These are phyloP conservation scores for Dromaius novaehollandiae DNA, from an alignment of 2,113 vertebrate genomes.

Conservation along the genomic window DNA sequence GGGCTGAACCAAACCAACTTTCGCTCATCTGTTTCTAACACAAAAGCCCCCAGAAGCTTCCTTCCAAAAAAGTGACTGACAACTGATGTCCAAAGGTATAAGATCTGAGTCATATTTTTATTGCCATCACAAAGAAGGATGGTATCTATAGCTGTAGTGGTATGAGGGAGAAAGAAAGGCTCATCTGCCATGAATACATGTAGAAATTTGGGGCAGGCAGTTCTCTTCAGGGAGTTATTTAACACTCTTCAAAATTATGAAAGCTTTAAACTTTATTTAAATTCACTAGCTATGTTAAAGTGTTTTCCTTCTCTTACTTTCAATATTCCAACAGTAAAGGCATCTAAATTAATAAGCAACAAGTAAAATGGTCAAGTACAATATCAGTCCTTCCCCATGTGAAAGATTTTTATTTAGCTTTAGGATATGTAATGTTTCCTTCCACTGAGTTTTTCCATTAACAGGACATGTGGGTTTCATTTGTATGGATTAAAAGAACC, in stretches of 20 bases:
- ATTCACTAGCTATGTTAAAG: background rate
- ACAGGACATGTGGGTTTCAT: conserved; percentile 22
- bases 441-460: conserved; percentile 41
- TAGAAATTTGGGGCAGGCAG: background rate
- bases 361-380: background rate
- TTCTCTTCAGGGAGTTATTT: background rate
- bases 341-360: conserved; percentile 37
- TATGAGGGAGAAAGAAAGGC: background rate
- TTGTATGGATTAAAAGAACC: conserved; percentile 49
- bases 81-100: background rate
- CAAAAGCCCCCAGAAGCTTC: background rate
- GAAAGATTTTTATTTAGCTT: conserved; percentile 33
- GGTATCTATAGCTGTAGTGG: background rate
- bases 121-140: background rate
- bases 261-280: background rate
- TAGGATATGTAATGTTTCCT: conserved; percentile 42
- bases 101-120: background rate
- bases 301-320: background rate
- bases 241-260: background rate
- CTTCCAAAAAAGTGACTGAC: background rate
- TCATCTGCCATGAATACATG: background rate
- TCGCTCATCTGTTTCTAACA: background rate
- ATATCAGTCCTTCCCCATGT: background rate
- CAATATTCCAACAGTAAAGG: background rate
- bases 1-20: background rate